Evolutionary conservation across 2,113 vertebrate species (phyloP).

Genomic region (Misgurnus anguillicaudatus): DNA sequence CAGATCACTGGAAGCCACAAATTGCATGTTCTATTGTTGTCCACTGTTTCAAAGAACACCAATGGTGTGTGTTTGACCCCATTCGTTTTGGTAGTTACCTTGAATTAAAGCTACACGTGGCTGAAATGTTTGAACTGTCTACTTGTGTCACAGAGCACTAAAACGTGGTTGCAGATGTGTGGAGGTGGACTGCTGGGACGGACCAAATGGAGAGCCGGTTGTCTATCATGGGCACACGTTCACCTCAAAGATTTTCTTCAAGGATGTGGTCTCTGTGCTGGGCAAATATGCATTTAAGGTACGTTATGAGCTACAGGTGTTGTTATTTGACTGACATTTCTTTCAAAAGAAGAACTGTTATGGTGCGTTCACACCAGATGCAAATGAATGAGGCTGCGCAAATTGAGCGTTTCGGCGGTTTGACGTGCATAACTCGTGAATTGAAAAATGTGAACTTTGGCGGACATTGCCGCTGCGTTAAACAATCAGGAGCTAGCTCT

Average conservation of each 20-base stretch:
- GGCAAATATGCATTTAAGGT: constrained; percentile 93
- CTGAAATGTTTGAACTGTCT: neutral
- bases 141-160: constrained; percentile 71
- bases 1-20: neutral
- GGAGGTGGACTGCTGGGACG: constrained; percentile 96
- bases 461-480: too few species aligned
- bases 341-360: too few species aligned
- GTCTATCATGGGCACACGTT: constrained; percentile 94
- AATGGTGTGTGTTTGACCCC: neutral
- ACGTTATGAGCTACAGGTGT: constrained; percentile 33
- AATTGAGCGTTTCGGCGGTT: too few species aligned
- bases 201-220: constrained; percentile 87
- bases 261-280: constrained; percentile 84
- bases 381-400: too few species aligned
- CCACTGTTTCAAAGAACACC: neutral
- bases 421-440: too few species aligned
- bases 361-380: too few species aligned
- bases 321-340: too few species aligned
- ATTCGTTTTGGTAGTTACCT: too few species aligned
- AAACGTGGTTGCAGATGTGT: constrained; percentile 91
- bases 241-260: constrained; percentile 93
- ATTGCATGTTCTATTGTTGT: neutral
- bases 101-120: too few species aligned
- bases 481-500: too few species aligned
- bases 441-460: too few species aligned